These are phyloP conservation scores for Axis porcinus DNA, from an alignment of 2,113 vertebrate genomes.

Conservation along the genomic window DNA sequence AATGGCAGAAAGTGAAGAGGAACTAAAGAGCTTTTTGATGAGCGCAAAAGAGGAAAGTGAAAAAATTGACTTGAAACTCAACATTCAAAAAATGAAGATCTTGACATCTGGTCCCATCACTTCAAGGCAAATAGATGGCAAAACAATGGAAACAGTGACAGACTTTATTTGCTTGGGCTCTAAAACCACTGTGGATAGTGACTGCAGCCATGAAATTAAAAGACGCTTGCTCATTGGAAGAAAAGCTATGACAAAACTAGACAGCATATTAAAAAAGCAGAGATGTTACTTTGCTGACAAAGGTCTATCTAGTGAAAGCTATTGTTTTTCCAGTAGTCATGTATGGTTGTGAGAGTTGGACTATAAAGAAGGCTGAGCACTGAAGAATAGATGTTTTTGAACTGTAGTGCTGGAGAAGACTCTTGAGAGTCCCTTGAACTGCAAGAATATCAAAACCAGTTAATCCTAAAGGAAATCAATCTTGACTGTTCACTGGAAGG, in stretches of 20 bases:
- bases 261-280: background rate
- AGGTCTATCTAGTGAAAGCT: background rate
- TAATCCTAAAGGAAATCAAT: background rate
- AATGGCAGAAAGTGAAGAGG: background rate
- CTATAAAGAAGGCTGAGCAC: background rate
- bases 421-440: background rate
- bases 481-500: background rate
- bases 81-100: background rate
- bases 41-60: background rate
- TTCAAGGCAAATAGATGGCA: background rate
- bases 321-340: background rate
- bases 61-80: background rate
- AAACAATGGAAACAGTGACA: background rate
- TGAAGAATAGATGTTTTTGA: background rate
- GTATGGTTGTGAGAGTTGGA: background rate
- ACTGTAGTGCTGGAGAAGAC: background rate
- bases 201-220: background rate
- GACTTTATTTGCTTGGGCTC: background rate
- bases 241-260: background rate
- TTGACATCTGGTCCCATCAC: background rate
- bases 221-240: background rate
- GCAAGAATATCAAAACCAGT: background rate
- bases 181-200: background rate
- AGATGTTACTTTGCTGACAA: background rate
- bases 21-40: background rate